Evolutionary conservation across 2,888 invertebrate genomes (phyloP).

Genomic region (Macrosiphum euphorbiae): DNA sequence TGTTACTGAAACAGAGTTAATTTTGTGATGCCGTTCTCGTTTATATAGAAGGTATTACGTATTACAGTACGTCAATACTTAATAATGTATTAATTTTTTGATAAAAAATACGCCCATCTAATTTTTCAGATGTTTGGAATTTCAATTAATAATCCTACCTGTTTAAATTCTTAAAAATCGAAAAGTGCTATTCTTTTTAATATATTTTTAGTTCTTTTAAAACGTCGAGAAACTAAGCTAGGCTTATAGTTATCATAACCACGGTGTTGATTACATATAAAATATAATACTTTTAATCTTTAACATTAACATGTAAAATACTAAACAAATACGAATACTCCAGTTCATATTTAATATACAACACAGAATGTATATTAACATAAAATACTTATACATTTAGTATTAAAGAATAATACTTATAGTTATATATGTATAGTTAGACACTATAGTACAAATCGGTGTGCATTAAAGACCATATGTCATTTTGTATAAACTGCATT

Average conservation of each 20-base stretch:
- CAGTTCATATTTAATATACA: neutral
- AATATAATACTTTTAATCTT: neutral
- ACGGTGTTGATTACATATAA: neutral
- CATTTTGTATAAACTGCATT: neutral
- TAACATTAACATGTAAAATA: neutral
- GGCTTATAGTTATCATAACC: too few relatives aligned
- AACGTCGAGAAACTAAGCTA: neutral
- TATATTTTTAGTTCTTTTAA: neutral
- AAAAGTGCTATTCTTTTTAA: neutral
- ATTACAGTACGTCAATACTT: neutral
- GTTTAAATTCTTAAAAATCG: neutral
- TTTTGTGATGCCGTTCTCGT: neutral
- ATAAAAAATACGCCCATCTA: conserved; percentile 11
- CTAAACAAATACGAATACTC: neutral
- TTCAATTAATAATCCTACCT: neutral
- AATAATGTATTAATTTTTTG: neutral
- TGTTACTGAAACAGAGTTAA: neutral
- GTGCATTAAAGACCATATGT: neutral
- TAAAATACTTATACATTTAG: neutral
- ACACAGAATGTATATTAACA: neutral
- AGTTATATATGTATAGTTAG: neutral
- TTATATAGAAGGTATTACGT: neutral
- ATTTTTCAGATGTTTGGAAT: neutral
- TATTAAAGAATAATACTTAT: neutral
- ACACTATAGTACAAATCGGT: neutral